Evolutionary conservation across 92 coral and sea anemone species (phyloP), one percentile per base, ranked within the genome.

Genomic region (Palythoa grandis): DNA sequence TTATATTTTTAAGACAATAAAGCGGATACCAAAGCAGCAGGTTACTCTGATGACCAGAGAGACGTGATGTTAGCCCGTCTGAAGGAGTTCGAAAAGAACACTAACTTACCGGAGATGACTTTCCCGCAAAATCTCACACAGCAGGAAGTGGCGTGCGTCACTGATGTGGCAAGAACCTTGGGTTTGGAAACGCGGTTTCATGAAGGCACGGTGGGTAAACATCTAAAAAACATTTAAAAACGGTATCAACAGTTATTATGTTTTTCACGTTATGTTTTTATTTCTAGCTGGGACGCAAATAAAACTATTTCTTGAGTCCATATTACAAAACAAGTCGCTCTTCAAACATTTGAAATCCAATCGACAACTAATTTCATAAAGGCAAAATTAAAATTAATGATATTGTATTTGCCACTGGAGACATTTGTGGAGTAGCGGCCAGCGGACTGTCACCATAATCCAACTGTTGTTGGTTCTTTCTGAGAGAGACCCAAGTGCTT

Each of bases 91-190:
- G 73, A 85, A 52, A 43, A 60, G 22, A 87, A 85, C 70, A 74
- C 72, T 3, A 58, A 89, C 43, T 74, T 78, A 25, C 79, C 50
- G 19, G 92, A 89, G 73, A 85, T 89, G 69, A 16, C 71, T 54
- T 89, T 89, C 70, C 92, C 92, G 57, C 69, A 86, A 29, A 84
- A 87, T 15, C 84, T 89, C 60, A 89, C 92, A 4, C 39, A 48
- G 25, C 87, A 85, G 35, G 92, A 89, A 23, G 86, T 78, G 15
- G 72, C 82, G 76, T 89, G 87, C 61, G 29, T 89, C 38, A 84
- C 71, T 7, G 89, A 89, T 61, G 88, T 84, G 53, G 92, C 92
- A 4, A 22, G 70, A 35, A 68, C 24, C 23, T 69, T 70, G 71
- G 88, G 56, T n/a, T 50, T 89, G 56, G 50, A 89, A 61, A 57